Conservation (phyloP, 2,888 invertebrate species). For the Tetragonula carbonaria region DNA sequence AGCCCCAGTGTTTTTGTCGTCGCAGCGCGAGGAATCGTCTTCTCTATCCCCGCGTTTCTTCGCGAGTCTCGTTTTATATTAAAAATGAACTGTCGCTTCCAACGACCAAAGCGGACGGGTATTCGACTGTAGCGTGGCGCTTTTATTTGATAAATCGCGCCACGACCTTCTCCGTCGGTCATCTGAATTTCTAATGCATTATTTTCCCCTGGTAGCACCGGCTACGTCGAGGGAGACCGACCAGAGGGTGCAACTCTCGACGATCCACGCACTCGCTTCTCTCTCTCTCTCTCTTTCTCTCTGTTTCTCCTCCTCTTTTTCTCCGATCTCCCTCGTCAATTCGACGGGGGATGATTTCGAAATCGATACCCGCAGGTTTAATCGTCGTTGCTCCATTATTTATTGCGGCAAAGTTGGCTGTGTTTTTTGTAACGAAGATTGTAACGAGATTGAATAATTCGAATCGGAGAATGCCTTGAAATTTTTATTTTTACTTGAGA, state of each 20-base stretch:
- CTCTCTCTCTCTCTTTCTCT: too few species aligned
- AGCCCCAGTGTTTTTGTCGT: constrained; percentile 69
- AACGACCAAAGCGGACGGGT: constrained; percentile 82
- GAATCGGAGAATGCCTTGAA: neutral
- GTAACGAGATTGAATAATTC: neutral
- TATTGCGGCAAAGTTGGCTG: accelerated
- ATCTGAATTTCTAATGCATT: constrained; percentile 84
- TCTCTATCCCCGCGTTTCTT: neutral
- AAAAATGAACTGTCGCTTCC: constrained; percentile 84
- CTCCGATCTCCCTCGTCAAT: neutral
- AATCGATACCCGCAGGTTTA: neutral
- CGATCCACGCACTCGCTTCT: constrained; percentile 28
- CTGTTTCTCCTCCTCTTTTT: too few species aligned
- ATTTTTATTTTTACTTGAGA: too few species aligned
- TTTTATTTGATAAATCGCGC: constrained; percentile 82
- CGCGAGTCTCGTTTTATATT: constrained; percentile 78
- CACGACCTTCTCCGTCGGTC: constrained; percentile 80
- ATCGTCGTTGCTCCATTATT: neutral
- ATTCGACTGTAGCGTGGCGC: constrained; percentile 81
- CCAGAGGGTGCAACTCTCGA: constrained; percentile 38
- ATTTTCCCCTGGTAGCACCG: constrained; percentile 70
- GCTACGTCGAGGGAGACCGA: constrained; percentile 56
- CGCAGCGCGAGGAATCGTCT: constrained; percentile 28
- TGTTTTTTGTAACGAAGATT: neutral
- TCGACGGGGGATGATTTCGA: constrained; percentile 19